Conservation (phyloP, 2,888 invertebrate species). For the Listrodromus nycthemerus region DNA sequence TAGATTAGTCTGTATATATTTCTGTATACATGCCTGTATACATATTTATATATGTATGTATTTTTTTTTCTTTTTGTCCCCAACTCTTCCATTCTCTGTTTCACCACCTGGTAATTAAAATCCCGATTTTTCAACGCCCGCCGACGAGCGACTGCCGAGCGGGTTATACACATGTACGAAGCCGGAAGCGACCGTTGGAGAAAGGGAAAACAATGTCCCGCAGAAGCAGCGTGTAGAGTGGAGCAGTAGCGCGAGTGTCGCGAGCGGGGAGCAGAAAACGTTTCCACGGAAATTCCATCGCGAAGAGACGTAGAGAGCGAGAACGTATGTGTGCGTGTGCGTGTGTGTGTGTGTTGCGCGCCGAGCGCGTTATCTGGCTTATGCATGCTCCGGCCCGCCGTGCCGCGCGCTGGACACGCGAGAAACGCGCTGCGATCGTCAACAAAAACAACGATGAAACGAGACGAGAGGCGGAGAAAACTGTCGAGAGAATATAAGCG, state of each 20-base stretch:
- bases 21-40: too few species aligned
- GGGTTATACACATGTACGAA: background rate
- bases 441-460: slow-evolving; percentile 46
- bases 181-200: slow-evolving; percentile 2
- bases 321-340: background rate
- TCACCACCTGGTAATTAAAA: slow-evolving; percentile 38
- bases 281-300: slow-evolving; percentile 42
- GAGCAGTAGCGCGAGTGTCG: slow-evolving; percentile 11
- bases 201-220: slow-evolving; percentile 37
- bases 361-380: slow-evolving; percentile 73
- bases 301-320: slow-evolving; percentile 8
- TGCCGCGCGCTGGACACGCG: slow-evolving; percentile 70
- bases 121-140: slow-evolving; percentile 23
- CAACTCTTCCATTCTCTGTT: background rate
- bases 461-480: slow-evolving; percentile 23
- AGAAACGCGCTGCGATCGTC: slow-evolving; percentile 34
- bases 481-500: slow-evolving; percentile 35
- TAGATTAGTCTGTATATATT: background rate
- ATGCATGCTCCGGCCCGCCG: slow-evolving; percentile 73
- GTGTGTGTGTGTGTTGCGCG: background rate
- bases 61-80: background rate
- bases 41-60: background rate
- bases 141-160: background rate
- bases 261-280: slow-evolving; percentile 20
- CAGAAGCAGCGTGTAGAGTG: background rate